Conservation (phyloP, 2,113 vertebrate genomes). For the Ctenodactylus gundi region DNA sequence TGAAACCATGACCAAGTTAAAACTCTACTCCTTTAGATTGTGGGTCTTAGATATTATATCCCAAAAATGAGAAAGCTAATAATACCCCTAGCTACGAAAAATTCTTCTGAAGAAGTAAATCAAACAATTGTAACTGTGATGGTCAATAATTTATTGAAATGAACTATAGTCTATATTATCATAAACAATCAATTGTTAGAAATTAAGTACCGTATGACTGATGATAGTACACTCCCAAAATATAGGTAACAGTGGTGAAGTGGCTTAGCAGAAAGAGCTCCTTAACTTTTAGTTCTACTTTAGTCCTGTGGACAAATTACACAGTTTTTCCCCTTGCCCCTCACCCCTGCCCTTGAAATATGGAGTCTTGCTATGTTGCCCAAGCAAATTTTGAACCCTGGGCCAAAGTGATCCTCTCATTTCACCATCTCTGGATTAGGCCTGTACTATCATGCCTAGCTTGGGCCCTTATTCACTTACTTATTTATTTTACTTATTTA, state of each 20-base stretch:
- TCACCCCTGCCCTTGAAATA: no score
- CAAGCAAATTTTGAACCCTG: background rate
- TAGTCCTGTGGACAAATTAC: background rate
- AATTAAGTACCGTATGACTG: background rate
- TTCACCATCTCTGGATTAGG: background rate
- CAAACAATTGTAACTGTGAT: background rate
- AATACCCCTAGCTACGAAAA: background rate
- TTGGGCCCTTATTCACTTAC: background rate
- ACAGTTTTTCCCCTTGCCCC: background rate
- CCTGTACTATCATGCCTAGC: background rate
- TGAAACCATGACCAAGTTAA: background rate
- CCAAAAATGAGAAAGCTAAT: background rate
- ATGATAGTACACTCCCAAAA: background rate
- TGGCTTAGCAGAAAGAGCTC: background rate
- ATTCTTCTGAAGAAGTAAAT: background rate
- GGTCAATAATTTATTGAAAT: background rate
- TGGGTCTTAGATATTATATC: background rate
- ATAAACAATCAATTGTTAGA: constrained; percentile 29
- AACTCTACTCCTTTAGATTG: background rate
- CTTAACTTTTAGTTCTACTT: background rate
- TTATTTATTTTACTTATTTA: background rate
- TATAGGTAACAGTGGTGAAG: background rate
- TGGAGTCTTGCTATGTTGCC: background rate
- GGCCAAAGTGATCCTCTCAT: background rate
- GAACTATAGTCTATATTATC: constrained; percentile 26